phyloP scores from a whole-genome alignment of 2,888 invertebrate genomes.

The Pammene aurita region DNA sequence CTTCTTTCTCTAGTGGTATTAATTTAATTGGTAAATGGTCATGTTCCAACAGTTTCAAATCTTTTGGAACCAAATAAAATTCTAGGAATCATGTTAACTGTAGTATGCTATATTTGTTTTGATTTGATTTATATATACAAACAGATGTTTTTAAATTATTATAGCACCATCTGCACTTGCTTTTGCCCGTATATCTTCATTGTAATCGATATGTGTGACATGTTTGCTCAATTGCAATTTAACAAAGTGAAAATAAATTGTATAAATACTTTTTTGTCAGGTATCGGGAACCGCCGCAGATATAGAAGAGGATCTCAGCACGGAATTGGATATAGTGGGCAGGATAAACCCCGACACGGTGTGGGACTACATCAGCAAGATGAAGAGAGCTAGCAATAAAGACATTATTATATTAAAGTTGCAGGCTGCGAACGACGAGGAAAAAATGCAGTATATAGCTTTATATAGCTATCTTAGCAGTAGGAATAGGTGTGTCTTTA shows the following conservation, averaged over 20 bases:
- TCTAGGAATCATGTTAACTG: no score
- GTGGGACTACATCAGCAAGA: conserved; percentile 96
- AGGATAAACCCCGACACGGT: conserved; percentile 95
- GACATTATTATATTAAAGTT: conserved; percentile 93
- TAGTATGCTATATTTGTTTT: no score
- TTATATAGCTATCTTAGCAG: conserved; percentile 95
- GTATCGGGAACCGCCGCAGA: conserved; percentile 86
- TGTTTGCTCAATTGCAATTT: neutral
- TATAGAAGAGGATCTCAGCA: conserved; percentile 88
- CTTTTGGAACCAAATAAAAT: no score
- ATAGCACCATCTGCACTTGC: no score
- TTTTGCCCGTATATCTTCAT: no score
- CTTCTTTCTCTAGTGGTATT: no score
- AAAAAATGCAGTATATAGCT: conserved; percentile 92
- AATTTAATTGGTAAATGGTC: no score
- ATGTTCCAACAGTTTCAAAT: no score
- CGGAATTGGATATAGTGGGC: conserved; percentile 93
- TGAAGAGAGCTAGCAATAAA: conserved; percentile 93
- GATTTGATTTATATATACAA: no score
- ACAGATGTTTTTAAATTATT: no score
- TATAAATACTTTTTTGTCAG: conserved; percentile 52
- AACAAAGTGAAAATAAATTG: neutral
- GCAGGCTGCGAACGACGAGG: conserved; percentile 91
- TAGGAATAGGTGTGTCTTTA: conserved; percentile 83
- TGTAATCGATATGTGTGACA: no score